Conservation (phyloP, 2,797 vertebrate species). For the Alectoris magna region DNA sequence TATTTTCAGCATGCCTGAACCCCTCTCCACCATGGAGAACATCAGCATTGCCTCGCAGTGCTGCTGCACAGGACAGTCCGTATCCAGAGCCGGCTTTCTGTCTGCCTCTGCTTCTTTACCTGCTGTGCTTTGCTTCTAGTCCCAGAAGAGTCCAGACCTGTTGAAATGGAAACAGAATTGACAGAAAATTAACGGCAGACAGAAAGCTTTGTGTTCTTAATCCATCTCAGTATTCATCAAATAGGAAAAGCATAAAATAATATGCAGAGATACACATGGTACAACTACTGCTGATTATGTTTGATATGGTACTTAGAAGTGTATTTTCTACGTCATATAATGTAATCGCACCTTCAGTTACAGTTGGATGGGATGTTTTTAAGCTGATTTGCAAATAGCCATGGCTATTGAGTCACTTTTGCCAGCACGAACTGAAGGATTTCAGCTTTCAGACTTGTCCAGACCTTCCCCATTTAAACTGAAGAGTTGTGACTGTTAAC, state of each 20-base stretch:
- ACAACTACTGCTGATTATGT: neutral
- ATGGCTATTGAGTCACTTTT: neutral
- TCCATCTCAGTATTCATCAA: neutral
- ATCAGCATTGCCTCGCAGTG: rapidly evolving
- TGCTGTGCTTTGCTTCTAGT: neutral
- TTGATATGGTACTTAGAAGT: neutral
- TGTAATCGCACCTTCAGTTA: neutral
- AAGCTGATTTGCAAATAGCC: neutral
- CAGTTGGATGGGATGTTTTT: neutral
- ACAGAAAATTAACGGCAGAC: neutral
- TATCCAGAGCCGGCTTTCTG: neutral
- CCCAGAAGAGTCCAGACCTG: neutral
- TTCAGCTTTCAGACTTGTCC: neutral
- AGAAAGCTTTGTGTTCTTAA: neutral
- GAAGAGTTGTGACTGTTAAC: neutral
- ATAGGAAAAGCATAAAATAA: neutral
- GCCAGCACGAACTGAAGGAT: neutral
- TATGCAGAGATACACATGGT: neutral
- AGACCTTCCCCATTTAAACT: neutral
- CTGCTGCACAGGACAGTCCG: slow-evolving; percentile 1
- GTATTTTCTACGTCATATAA: neutral
- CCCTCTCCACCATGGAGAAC: slow-evolving; percentile 10
- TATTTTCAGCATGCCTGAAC: slow-evolving; percentile 32
- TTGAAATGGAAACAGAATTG: neutral
- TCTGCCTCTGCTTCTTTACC: neutral